Evolutionary conservation across 2,888 invertebrate species (phyloP).

Genomic region (Oligia fasciuncula): DNA sequence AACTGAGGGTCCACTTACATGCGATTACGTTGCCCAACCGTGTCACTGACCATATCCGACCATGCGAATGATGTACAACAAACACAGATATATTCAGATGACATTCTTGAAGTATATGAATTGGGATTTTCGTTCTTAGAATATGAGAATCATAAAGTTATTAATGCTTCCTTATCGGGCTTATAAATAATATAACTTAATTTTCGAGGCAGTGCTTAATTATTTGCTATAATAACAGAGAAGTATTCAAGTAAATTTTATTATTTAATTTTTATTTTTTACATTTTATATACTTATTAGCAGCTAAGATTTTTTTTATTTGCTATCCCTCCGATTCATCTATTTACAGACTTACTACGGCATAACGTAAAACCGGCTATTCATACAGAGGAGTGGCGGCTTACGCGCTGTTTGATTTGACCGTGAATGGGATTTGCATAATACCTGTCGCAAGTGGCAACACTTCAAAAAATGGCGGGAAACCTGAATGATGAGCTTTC

Average conservation of each 20-base stretch:
- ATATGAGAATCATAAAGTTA: background rate
- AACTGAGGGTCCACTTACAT: conserved; percentile 50
- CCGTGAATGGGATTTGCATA: conserved; percentile 65
- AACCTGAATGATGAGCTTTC: conserved; percentile 66
- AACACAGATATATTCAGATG: conserved; percentile 2
- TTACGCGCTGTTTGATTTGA: conserved; percentile 53
- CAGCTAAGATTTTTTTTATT: background rate
- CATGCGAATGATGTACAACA: conserved; percentile 51
- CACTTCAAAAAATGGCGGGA: conserved; percentile 48
- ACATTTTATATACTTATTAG: background rate
- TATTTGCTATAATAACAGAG: background rate
- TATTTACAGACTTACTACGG: conserved; percentile 9
- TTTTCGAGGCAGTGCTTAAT: background rate
- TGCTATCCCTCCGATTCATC: accelerated
- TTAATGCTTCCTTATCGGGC: background rate
- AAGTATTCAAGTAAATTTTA: no score
- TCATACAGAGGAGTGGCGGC: conserved; percentile 49
- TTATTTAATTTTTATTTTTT: background rate
- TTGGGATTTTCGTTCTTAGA: background rate
- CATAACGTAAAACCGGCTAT: conserved; percentile 43
- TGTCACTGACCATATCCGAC: conserved; percentile 40
- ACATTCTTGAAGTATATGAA: conserved; percentile 20
- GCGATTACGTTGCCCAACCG: conserved; percentile 48
- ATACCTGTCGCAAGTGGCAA: conserved; percentile 61
- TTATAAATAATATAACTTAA: background rate